Percentiles rank a stretch among this genome's conserved stretches.
Evolutionary conservation across 2,113 vertebrate species (phyloP).

Genomic region (Coptodon bakossiorum): DNA sequence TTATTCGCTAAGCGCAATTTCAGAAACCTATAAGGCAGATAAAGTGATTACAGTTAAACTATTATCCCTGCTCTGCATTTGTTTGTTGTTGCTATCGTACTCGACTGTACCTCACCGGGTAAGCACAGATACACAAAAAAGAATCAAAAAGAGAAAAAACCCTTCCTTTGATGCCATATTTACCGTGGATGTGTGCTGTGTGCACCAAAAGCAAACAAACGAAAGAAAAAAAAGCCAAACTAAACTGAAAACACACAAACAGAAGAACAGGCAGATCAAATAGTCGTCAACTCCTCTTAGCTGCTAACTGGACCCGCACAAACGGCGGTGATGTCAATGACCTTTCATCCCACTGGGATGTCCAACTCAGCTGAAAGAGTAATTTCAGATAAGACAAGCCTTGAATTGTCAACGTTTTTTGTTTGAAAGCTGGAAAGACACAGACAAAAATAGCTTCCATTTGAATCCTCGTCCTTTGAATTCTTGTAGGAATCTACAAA

Average conservation of each 20-base stretch:
- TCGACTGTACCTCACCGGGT: not conserved
- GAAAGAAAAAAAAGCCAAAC: not conserved
- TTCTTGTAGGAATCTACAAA: not conserved
- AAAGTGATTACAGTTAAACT: not conserved
- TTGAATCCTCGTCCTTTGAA: not conserved
- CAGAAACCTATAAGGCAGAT: not conserved
- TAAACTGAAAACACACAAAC: not conserved
- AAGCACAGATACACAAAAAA: not conserved
- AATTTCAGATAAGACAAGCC: not conserved
- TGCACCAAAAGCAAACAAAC: accelerated
- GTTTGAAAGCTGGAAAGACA: not conserved
- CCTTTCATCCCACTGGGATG: not conserved
- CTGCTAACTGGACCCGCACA: accelerated
- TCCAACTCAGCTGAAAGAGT: not conserved
- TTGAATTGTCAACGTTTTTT: not conserved
- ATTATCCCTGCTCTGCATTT: not conserved
- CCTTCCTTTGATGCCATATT: not conserved
- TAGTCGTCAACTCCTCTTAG: not conserved
- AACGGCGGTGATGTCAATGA: not conserved
- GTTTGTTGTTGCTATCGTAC: not conserved
- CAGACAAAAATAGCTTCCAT: not conserved
- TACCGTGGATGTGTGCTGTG: not conserved
- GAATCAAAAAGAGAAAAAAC: not conserved
- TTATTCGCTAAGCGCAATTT: not conserved
- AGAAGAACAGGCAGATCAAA: not conserved